A percentile compares a stretch with the other conserved stretches of the same genome.
phyloP scores from a whole-genome alignment of 2,113 vertebrate genomes.

The Chaetodon auriga region DNA sequence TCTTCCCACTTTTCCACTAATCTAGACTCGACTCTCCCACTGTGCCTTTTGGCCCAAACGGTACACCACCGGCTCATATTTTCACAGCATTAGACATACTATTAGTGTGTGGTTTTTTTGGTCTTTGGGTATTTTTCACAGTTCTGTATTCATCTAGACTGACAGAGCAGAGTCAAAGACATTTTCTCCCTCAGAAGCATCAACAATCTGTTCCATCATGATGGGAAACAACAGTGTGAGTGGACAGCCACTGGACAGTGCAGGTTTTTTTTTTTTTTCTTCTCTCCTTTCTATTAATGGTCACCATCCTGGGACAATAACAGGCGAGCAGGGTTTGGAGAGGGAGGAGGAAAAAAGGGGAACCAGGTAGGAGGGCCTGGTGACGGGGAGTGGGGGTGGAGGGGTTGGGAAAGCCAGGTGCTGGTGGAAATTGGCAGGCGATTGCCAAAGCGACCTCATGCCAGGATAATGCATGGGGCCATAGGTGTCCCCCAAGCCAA shows the following conservation, averaged over 20 bases:
- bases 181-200: constrained; percentile 36
- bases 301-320: constrained; percentile 61
- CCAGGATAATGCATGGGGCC: constrained; percentile 92
- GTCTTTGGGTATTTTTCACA: constrained; percentile 29
- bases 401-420: constrained; percentile 85
- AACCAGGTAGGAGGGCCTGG: constrained; percentile 91
- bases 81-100: constrained; percentile 61
- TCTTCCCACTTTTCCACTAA: constrained; percentile 71
- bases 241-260: constrained; percentile 30
- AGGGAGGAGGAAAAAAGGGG: constrained; percentile 69
- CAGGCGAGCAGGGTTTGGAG: constrained; percentile 31
- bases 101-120: constrained; percentile 45
- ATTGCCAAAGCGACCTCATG: constrained; percentile 92
- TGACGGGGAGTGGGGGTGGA: constrained; percentile 84
- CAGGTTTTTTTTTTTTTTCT: neutral
- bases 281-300: constrained; percentile 36
- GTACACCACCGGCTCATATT: constrained; percentile 54
- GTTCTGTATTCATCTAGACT: constrained; percentile 10
- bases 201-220: constrained; percentile 22
- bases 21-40: constrained; percentile 62
- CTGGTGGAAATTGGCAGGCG: constrained; percentile 90
- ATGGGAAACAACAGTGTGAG: constrained; percentile 47
- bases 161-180: constrained; percentile 11
- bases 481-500: constrained; percentile 95
- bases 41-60: constrained; percentile 70